Percentiles rank a stretch among this genome's conserved stretches.
Evolutionary conservation across 2,797 vertebrate genomes (phyloP).

Genomic region (Scleropages formosus): DNA sequence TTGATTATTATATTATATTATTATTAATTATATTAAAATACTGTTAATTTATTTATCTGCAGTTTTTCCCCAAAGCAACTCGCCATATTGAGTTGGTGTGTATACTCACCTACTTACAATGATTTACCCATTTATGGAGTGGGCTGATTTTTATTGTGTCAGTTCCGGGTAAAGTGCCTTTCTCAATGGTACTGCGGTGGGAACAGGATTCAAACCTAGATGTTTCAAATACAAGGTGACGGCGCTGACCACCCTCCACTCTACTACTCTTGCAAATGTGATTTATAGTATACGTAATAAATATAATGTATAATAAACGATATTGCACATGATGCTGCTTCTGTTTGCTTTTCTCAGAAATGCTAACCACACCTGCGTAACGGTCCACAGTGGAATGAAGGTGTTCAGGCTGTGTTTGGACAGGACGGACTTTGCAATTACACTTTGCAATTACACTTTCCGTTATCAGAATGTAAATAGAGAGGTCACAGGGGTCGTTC

Average conservation of each 20-base stretch:
- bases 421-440: slow-evolving; percentile 19
- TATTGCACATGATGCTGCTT: neutral
- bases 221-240: neutral
- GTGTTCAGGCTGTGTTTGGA: neutral
- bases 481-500: slow-evolving; percentile 43
- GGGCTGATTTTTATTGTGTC: no score
- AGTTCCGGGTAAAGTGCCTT: no score
- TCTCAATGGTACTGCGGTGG: no score
- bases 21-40: no score
- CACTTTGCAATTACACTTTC: slow-evolving; percentile 29
- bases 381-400: neutral
- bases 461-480: slow-evolving; percentile 46
- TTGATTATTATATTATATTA: no score
- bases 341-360: neutral
- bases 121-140: no score
- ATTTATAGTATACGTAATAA: no score
- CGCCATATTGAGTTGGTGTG: no score
- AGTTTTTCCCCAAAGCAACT: no score
- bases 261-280: neutral
- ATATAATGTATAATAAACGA: neutral
- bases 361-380: neutral
- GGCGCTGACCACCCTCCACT: neutral
- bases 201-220: no score
- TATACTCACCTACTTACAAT: no score
- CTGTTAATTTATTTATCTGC: no score